Evolutionary conservation across 1,140 invertebrate genomes (phyloP).

Genomic region (Propsilocerus akamusi): DNA sequence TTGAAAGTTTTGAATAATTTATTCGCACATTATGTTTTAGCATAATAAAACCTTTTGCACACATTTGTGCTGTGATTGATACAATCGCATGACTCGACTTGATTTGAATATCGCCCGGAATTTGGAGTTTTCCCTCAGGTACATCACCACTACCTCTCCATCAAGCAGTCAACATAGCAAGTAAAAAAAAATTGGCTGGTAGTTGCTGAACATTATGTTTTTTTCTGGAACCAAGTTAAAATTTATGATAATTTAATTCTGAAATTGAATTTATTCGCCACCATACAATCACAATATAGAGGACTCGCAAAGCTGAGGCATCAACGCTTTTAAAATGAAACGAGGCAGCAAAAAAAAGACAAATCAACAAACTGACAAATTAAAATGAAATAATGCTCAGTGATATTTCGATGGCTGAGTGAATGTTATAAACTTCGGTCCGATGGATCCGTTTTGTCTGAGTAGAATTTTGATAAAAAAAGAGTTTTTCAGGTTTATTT

Average conservation of each 20-base stretch:
- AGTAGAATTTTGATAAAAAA: neutral
- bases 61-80: neutral
- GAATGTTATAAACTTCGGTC: neutral
- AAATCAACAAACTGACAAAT: slow-evolving; percentile 1
- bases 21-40: too few species aligned
- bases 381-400: slow-evolving; percentile 1
- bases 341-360: neutral
- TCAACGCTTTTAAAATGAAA: neutral
- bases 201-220: too few species aligned
- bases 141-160: too few species aligned
- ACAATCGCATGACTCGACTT: neutral
- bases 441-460: slow-evolving; percentile 1
- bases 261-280: neutral
- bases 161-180: neutral
- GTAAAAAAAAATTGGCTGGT: neutral
- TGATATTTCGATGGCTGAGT: neutral
- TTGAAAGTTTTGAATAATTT: too few species aligned
- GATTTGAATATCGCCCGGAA: neutral
- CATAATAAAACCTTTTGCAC: too few species aligned
- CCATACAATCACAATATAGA: neutral
- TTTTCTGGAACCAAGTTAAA: too few species aligned
- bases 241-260: slow-evolving; percentile 4
- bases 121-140: neutral
- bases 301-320: neutral
- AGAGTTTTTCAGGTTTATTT: neutral